These are phyloP conservation scores for Atrina japonica DNA, from an alignment of 2,888 invertebrate species.

Conservation along the genomic window DNA sequence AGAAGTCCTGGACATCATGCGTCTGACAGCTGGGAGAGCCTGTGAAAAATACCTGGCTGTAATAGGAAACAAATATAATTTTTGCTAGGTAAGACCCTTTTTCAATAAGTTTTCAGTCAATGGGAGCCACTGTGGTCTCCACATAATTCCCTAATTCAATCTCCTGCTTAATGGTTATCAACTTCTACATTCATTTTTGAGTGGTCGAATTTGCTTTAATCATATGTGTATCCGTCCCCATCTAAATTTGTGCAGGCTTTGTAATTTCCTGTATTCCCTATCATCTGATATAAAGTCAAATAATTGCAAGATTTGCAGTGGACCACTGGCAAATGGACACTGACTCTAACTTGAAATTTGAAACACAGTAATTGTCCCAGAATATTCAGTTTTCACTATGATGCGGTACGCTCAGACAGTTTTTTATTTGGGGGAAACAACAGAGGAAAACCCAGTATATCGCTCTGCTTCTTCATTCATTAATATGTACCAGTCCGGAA, in stretches of 20 bases:
- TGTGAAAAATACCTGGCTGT: slow-evolving; percentile 27
- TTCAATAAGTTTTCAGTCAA: slow-evolving; percentile 11
- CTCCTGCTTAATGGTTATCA: slow-evolving; percentile 17
- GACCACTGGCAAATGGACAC: slow-evolving; percentile 36
- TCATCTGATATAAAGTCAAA: slow-evolving; percentile 28
- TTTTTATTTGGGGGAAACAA: slow-evolving; percentile 5
- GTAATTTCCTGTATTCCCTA: slow-evolving; percentile 24
- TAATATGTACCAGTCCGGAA: background rate
- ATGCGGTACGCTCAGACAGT: slow-evolving; percentile 6
- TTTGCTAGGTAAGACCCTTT: slow-evolving; percentile 22
- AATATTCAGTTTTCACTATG: background rate
- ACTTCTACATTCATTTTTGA: background rate
- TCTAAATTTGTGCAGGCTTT: slow-evolving; percentile 18
- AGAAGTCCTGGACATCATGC: slow-evolving; percentile 24
- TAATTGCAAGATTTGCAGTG: slow-evolving; percentile 29
- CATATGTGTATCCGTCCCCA: slow-evolving; percentile 27
- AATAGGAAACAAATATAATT: slow-evolving; percentile 24
- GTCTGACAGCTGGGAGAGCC: slow-evolving; percentile 27
- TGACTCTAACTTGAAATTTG: slow-evolving; percentile 29
- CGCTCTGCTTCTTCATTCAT: background rate
- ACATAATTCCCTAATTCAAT: slow-evolving; percentile 26
- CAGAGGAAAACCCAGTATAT: background rate
- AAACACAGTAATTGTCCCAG: background rate
- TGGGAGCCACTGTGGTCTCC: background rate
- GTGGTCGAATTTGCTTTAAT: slow-evolving; percentile 9